Percentiles rank a stretch among this genome's conserved stretches.
Evolutionary conservation across 2,888 invertebrate genomes (phyloP).

Genomic region (Artemia sinica): DNA sequence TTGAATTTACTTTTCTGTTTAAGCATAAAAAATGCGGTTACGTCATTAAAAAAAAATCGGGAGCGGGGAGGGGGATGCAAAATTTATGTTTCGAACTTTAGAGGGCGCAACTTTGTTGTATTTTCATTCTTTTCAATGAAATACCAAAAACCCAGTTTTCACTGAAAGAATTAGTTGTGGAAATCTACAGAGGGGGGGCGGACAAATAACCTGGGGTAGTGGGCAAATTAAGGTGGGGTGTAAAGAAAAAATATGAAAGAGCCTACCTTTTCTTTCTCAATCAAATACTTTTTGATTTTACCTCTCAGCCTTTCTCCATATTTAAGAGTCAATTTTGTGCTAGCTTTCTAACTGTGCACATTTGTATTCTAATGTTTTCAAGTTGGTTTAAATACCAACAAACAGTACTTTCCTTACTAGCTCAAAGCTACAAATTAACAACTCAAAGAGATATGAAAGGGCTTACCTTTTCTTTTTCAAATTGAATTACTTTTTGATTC

Average conservation of each 20-base stretch:
- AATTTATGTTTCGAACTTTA: too few relatives aligned
- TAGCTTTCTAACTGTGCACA: neutral
- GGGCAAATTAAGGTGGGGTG: too few relatives aligned
- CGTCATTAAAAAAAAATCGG: too few relatives aligned
- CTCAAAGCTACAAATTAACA: neutral
- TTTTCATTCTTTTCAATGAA: too few relatives aligned
- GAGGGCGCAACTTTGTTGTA: too few relatives aligned
- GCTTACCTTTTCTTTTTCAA: neutral
- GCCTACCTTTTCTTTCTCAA: neutral
- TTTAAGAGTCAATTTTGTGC: neutral
- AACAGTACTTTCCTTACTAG: constrained; percentile 1
- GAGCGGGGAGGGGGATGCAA: too few relatives aligned
- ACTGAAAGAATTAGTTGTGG: too few relatives aligned
- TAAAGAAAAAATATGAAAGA: neutral
- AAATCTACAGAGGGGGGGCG: too few relatives aligned
- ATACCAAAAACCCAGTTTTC: too few relatives aligned
- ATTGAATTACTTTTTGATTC: neutral
- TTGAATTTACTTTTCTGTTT: too few relatives aligned
- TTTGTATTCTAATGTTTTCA: neutral
- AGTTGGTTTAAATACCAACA: neutral
- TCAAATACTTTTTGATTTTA: neutral
- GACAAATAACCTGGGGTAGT: too few relatives aligned
- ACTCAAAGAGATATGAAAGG: neutral
- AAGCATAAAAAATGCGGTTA: too few relatives aligned
- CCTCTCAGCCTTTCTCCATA: neutral